Evolutionary conservation across 1,140 invertebrate species (phyloP).

Genomic region (Ridgeia piscesae): DNA sequence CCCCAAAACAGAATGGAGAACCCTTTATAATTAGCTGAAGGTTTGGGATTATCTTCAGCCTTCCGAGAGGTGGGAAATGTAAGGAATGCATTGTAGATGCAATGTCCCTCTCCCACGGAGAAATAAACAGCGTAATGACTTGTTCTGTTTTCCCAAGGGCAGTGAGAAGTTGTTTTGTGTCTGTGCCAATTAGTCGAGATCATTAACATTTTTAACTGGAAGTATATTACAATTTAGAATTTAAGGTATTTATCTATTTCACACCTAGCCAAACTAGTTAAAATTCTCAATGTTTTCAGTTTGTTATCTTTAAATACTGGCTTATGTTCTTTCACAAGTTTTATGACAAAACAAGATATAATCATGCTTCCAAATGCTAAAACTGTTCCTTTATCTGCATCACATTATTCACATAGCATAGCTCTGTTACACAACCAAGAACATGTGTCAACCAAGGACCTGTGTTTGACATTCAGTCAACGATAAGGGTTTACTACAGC

Average conservation of each 20-base stretch:
- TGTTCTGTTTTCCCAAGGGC: not conserved
- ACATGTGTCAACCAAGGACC: not conserved
- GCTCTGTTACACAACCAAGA: not conserved
- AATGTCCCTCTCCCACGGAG: not conserved
- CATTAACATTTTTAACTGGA: not conserved
- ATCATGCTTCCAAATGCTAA: not conserved
- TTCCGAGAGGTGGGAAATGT: not conserved
- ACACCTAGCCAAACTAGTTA: not conserved
- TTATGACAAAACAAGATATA: not conserved
- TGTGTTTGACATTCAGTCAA: not conserved
- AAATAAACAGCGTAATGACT: not conserved
- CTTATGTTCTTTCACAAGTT: not conserved
- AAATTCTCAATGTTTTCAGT: not conserved
- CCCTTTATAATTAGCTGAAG: not conserved
- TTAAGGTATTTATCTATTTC: not conserved
- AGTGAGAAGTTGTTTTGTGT: not conserved
- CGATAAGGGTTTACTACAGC: not conserved
- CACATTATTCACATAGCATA: not conserved
- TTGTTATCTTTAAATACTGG: not conserved
- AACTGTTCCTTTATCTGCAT: not conserved
- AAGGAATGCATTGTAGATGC: not conserved
- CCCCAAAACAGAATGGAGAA: not conserved
- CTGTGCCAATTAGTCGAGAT: not conserved
- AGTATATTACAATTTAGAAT: no score
- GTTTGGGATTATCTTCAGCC: not conserved